Evolutionary conservation across 2,888 invertebrate genomes (phyloP).

Genomic region (Celastrina argiolus): DNA sequence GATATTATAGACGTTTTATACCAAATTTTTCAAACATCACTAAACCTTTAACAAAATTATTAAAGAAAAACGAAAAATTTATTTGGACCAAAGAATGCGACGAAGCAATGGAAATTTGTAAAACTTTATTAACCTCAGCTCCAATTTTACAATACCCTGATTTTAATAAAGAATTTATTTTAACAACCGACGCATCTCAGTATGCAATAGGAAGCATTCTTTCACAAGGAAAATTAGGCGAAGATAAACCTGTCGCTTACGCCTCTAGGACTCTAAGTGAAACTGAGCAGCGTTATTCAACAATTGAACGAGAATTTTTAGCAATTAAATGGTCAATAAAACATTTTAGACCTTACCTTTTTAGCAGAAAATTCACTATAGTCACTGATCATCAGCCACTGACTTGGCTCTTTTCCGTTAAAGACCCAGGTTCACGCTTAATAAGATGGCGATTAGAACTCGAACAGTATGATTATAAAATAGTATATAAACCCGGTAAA

Average conservation of each 20-base stretch:
- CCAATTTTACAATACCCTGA: constrained; percentile 1
- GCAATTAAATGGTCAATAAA: constrained; percentile 32
- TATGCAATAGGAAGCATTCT: constrained; percentile 8
- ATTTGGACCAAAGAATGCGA: constrained; percentile 1
- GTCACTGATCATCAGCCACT: constrained; percentile 32
- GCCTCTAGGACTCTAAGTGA: constrained; percentile 12
- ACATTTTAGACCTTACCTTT: constrained; percentile 33
- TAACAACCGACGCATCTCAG: background rate
- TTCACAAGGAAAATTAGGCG: constrained; percentile 12
- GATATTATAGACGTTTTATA: too few species aligned
- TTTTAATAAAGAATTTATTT: background rate
- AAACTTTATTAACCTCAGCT: constrained; percentile 13
- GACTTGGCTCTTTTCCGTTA: constrained; percentile 31
- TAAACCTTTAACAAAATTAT: background rate
- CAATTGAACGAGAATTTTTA: constrained; percentile 32
- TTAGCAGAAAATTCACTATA: constrained; percentile 30
- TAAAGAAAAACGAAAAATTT: constrained; percentile 12
- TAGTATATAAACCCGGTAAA: constrained; percentile 38
- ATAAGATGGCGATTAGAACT: constrained; percentile 32
- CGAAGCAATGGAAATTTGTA: background rate
- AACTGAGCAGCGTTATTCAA: constrained; percentile 2
- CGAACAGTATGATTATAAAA: constrained; percentile 34
- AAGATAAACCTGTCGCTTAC: constrained; percentile 10
- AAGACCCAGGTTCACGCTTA: constrained; percentile 32
- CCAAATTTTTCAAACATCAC: background rate